Conservation (phyloP, 2,113 vertebrate genomes). For the Excalfactoria chinensis region DNA sequence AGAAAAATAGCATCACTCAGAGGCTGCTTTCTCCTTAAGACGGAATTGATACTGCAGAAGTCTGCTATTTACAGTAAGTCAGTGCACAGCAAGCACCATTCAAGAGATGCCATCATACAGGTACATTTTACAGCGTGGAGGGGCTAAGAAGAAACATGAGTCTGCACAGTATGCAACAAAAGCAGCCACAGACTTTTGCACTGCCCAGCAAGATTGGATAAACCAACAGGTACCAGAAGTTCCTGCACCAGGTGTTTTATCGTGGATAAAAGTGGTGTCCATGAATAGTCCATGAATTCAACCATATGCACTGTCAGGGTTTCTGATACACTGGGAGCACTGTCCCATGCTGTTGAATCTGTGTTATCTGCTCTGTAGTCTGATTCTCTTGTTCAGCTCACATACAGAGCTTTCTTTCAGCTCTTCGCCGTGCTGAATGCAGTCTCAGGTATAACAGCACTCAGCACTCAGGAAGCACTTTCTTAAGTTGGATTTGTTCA, state of each 20-base stretch:
- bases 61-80: not conserved
- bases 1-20: rapidly evolving
- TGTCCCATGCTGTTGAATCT: not conserved
- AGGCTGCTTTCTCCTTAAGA: not conserved
- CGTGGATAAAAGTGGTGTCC: not conserved
- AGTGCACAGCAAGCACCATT: not conserved
- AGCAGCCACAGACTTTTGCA: rapidly evolving
- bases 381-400: not conserved
- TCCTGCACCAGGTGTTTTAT: not conserved
- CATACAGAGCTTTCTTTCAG: not conserved
- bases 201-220: not conserved
- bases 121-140: not conserved
- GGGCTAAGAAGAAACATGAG: not conserved
- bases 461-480: not conserved
- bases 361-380: not conserved
- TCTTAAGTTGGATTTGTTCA: not conserved
- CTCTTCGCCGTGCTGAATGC: not conserved
- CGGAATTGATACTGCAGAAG: not conserved
- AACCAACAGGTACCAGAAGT: not conserved
- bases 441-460: not conserved
- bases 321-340: not conserved
- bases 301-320: not conserved
- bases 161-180: not conserved
- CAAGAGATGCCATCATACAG: not conserved
- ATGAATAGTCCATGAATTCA: not conserved